Evolutionary conservation across 2,888 invertebrate genomes (phyloP), one percentile per base, ranked within the genome.

Genomic region (Amphipoea oculea): DNA sequence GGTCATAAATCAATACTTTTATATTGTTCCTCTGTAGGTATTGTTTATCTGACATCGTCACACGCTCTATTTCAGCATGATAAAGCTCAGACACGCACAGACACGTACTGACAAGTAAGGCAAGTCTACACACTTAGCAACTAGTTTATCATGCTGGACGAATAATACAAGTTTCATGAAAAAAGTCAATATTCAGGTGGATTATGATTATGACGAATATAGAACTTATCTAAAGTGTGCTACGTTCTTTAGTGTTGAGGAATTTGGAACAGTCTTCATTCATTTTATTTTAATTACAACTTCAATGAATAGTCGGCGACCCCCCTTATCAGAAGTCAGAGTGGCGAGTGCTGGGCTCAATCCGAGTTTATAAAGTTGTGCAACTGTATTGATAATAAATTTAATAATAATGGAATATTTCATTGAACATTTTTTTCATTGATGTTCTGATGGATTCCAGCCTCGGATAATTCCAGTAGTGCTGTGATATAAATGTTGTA

Each of bases 261-360:
- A 82, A 76, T 88, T 86, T 86, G 54, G 74, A 74, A 76, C 88
- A 85, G 86, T 88, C 90, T 89, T 91, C 92, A 91, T 95, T 95
- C 93, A 95, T 93, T 84, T 93, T 92, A 93, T 93, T 93, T 94
- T 94, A 92, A 93, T 94, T 93, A 93, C 90, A 91, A 90, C 90
- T 91, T 94, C 93, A 94, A 95, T 95, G 94, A 94, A 92, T 93
- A 92, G 92, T 89, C 89, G 89, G 89, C 92, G 94, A 95, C 93
- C 94, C 90, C 88, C 81, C 87, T 94, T 95, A 95, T 95, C 95
- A 88, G 83, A 79, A 91, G 91, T 91, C 92, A 89, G 89, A 88
- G 88, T 81, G 86, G 79, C 87, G 89, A 88, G 90, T 87, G 84
- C 81, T 89, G 90, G 86, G 82, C 88, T 90, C 90, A 89, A 91